Conservation (phyloP, 2,113 vertebrate species). For the Stercorarius parasiticus region DNA sequence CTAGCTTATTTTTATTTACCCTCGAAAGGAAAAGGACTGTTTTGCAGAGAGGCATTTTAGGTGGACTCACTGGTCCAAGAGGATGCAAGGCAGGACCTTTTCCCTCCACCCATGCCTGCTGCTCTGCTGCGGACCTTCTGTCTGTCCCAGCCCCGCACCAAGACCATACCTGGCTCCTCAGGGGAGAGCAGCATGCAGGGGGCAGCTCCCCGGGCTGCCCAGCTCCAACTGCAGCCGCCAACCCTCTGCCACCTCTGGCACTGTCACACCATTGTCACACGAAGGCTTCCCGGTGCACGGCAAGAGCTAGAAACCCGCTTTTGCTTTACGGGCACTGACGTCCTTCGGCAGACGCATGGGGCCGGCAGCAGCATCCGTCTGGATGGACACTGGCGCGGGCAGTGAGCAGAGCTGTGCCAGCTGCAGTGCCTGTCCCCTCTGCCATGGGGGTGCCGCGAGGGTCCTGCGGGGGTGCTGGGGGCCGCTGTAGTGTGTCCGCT, state of each 20-base stretch:
- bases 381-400: neutral
- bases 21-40: neutral
- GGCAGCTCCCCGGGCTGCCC: neutral
- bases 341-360: neutral
- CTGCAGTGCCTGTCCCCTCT: neutral
- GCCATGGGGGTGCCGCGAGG: fast-evolving
- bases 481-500: neutral
- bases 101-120: neutral
- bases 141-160: fast-evolving
- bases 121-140: fast-evolving
- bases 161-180: neutral
- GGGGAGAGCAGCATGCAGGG: neutral
- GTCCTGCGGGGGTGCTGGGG: neutral
- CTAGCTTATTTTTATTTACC: neutral
- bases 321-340: fast-evolving
- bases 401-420: neutral
- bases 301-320: neutral
- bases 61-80: neutral
- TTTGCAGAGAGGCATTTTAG: neutral
- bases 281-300: neutral
- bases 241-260: neutral
- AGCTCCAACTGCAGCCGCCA: neutral
- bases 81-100: neutral
- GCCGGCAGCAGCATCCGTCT: neutral
- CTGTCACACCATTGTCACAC: neutral